These are phyloP conservation scores for Oncopodura yosiiana DNA, from an alignment of 1,140 invertebrate species.

Conservation along the genomic window DNA sequence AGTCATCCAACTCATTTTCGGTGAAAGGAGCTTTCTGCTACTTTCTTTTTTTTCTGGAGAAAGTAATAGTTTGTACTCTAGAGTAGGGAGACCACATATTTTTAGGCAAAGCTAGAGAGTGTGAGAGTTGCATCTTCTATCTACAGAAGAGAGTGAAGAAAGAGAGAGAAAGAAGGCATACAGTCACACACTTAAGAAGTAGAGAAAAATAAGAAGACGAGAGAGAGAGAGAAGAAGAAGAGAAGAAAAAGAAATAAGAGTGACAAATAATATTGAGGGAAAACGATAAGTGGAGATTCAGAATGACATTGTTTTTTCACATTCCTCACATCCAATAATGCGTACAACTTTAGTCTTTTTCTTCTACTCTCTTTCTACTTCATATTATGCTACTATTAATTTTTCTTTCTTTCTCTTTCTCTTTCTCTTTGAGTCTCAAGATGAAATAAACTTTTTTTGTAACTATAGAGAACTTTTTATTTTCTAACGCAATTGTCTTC, in stretches of 20 bases:
- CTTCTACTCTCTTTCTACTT: not conserved
- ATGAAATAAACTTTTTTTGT: not conserved
- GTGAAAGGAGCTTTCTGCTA: not conserved
- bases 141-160: constrained; percentile 1
- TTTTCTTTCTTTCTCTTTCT: not conserved
- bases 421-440: not conserved
- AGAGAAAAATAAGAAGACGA: too few species aligned
- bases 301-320: constrained; percentile 27
- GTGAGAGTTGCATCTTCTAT: not conserved
- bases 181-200: too few species aligned
- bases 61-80: not conserved
- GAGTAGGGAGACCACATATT: not conserved
- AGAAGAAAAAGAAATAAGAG: constrained; percentile 14
- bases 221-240: constrained; percentile 1
- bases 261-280: constrained; percentile 30
- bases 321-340: constrained; percentile 32
- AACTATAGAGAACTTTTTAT: not conserved
- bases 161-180: constrained; percentile 5
- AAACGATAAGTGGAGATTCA: constrained; percentile 25
- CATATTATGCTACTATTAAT: not conserved
- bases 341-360: constrained; percentile 20
- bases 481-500: too few species aligned
- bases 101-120: not conserved
- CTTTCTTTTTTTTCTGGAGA: not conserved
- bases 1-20: too few species aligned